phyloP scores from a whole-genome alignment of 2,113 vertebrate genomes.

The Semicossyphus pulcher region DNA sequence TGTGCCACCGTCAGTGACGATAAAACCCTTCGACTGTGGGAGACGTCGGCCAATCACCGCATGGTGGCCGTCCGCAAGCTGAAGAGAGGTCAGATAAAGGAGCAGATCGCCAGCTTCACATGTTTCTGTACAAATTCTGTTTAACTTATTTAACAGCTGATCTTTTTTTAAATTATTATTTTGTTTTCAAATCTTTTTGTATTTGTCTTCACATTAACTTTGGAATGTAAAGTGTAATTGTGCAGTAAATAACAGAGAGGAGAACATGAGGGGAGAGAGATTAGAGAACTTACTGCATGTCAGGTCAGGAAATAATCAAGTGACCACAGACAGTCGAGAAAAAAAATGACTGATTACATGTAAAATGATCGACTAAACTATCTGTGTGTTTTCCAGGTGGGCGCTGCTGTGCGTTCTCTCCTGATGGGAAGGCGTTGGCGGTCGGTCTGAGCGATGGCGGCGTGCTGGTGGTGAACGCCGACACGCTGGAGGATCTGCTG shows the following conservation, averaged over 20 bases:
- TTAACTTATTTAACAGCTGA: too few species aligned
- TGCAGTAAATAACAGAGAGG: too few species aligned
- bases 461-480: conserved; percentile 97
- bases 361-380: neutral
- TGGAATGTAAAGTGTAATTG: too few species aligned
- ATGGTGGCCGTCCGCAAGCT: conserved; percentile 98
- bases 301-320: too few species aligned
- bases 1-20: conserved; percentile 97
- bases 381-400: conserved; percentile 86
- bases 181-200: too few species aligned
- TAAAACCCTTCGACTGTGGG: conserved; percentile 96
- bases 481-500: conserved; percentile 98
- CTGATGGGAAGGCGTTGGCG: conserved; percentile 95
- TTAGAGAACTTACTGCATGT: too few species aligned
- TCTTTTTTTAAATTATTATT: too few species aligned
- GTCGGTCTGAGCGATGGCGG: conserved; percentile 97
- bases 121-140: too few species aligned
- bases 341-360: neutral
- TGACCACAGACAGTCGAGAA: too few species aligned
- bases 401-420: conserved; percentile 96
- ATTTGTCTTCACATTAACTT: too few species aligned
- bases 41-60: conserved; percentile 94
- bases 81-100: conserved; percentile 91
- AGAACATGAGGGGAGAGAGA: too few species aligned
- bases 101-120: neutral